phyloP scores from a whole-genome alignment of 2,113 vertebrate species.

The Tursiops truncatus region DNA sequence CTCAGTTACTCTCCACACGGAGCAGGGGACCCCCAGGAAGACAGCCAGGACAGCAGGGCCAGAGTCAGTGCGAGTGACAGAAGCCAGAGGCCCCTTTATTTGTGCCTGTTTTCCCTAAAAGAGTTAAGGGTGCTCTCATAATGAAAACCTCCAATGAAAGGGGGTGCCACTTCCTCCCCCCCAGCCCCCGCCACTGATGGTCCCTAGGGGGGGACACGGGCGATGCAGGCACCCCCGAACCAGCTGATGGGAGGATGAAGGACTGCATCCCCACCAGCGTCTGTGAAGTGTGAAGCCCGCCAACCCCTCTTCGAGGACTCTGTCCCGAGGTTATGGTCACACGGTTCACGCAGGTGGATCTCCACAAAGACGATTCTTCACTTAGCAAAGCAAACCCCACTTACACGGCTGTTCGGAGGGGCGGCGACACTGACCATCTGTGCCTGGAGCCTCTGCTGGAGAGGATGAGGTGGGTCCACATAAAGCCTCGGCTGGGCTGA shows the following conservation, averaged over 20 bases:
- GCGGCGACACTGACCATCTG: accelerated
- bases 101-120: not conserved
- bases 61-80: accelerated
- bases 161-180: accelerated
- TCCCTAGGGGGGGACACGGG: accelerated
- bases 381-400: not conserved
- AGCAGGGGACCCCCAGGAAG: not conserved
- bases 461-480: accelerated
- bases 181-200: accelerated
- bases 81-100: not conserved
- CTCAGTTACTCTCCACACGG: accelerated
- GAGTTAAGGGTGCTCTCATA: accelerated
- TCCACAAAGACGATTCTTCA: not conserved
- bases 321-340: accelerated
- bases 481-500: accelerated
- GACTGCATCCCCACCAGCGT: not conserved
- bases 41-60: accelerated
- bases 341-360: accelerated
- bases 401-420: accelerated
- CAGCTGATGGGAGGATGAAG: not conserved
- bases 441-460: not conserved
- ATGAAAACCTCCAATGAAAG: not conserved
- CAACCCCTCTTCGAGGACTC: accelerated
- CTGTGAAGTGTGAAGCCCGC: accelerated
- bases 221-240: accelerated